These are phyloP conservation scores for Romanogobio albipinnatus DNA, from an alignment of 2,113 vertebrate species.

Conservation along the genomic window DNA sequence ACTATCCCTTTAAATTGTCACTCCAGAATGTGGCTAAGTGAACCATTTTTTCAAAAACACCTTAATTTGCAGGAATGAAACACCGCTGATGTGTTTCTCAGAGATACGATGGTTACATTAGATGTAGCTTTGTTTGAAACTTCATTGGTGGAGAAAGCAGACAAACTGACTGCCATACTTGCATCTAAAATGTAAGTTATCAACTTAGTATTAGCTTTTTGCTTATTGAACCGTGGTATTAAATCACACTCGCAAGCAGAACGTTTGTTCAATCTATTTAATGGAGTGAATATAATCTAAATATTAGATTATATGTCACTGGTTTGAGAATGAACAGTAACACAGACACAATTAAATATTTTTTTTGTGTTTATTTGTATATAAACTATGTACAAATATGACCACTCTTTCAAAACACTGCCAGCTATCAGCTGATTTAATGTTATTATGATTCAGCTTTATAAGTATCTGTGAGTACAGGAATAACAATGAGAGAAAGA, in stretches of 20 bases:
- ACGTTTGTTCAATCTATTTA: neutral
- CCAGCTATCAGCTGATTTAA: neutral
- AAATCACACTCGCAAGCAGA: neutral
- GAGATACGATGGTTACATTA: neutral
- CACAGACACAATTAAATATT: neutral
- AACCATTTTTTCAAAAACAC: neutral
- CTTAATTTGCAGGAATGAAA: neutral
- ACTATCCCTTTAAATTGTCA: neutral
- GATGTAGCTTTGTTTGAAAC: neutral
- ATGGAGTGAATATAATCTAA: neutral
- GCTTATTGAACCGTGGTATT: neutral
- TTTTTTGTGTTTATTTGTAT: conserved; percentile 1
- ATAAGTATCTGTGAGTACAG: neutral
- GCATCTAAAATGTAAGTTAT: neutral
- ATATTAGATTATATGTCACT: neutral
- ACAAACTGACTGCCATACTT: neutral
- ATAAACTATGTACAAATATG: conserved; percentile 10
- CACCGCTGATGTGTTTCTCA: neutral
- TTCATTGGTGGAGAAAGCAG: neutral
- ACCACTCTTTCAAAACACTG: neutral
- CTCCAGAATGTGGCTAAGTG: neutral
- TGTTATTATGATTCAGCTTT: neutral
- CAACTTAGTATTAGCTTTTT: neutral
- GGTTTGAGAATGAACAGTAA: neutral
- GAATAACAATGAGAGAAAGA: neutral